Evolutionary conservation across 2,113 vertebrate species (phyloP).

Genomic region (Buteo buteo): DNA sequence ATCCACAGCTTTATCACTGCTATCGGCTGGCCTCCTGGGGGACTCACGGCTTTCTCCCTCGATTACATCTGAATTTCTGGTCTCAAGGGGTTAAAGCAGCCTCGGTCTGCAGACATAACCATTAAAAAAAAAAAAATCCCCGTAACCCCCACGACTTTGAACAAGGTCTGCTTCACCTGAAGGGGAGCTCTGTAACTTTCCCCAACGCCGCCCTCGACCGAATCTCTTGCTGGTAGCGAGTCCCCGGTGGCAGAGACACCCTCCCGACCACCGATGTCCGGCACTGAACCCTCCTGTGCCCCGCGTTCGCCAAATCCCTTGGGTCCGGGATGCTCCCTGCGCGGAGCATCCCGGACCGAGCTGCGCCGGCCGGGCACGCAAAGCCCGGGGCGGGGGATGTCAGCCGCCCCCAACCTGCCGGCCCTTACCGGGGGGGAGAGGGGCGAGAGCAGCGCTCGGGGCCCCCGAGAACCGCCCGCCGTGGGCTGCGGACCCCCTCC

Average conservation of each 20-base stretch:
- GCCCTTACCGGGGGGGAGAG: too few relatives aligned
- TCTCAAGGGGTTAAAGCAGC: neutral
- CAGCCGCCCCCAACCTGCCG: too few relatives aligned
- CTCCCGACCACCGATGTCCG: neutral
- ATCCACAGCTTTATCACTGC: neutral
- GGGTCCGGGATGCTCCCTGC: too few relatives aligned
- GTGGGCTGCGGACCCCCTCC: too few relatives aligned
- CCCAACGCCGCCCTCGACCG: neutral
- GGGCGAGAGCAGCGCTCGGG: too few relatives aligned
- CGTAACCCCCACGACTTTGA: fast-evolving
- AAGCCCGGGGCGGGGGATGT: too few relatives aligned
- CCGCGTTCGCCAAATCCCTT: neutral
- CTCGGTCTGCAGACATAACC: fast-evolving
- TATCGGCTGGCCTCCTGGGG: neutral
- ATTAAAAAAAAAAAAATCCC: fast-evolving
- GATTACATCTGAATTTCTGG: fast-evolving
- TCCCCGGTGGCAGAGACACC: neutral
- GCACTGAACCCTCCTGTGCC: fast-evolving
- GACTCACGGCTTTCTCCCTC: fast-evolving
- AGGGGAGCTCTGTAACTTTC: neutral
- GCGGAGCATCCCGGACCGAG: too few relatives aligned
- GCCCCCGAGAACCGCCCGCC: too few relatives aligned
- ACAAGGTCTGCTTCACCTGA: neutral
- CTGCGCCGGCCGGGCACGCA: neutral
- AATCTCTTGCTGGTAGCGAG: neutral